Conservation (phyloP, 2,797 vertebrate genomes). For the Sphenodon punctatus region DNA sequence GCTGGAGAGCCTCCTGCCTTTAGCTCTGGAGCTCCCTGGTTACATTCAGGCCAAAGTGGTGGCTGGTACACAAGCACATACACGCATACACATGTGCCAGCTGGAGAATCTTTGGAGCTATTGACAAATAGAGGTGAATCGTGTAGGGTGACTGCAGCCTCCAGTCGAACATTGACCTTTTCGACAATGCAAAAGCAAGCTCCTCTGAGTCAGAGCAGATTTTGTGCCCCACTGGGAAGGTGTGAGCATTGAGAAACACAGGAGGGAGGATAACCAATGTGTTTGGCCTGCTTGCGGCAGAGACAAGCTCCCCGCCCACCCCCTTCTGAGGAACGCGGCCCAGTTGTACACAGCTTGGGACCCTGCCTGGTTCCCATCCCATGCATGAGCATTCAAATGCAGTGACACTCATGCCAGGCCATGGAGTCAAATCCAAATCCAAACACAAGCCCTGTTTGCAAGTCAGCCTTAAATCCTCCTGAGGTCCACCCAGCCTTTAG, state of each 20-base stretch:
- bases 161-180: not conserved
- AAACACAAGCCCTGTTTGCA: constrained; percentile 54
- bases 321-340: constrained; percentile 18
- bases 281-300: not conserved
- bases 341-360: constrained; percentile 11
- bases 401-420: constrained; percentile 42
- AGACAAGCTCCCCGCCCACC: not conserved
- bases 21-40: too few relatives aligned
- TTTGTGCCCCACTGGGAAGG: constrained; percentile 5
- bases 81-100: not conserved
- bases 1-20: too few relatives aligned
- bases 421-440: constrained; percentile 45
- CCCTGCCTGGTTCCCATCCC: not conserved
- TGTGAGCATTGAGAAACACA: constrained; percentile 2
- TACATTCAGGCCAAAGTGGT: too few relatives aligned
- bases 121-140: constrained; percentile 29
- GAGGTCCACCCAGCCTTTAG: constrained; percentile 51
- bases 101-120: not conserved
- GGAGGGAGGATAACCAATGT: constrained; percentile 21
- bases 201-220: not conserved
- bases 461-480: constrained; percentile 54
- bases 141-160: not conserved
- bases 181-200: constrained; percentile 3
- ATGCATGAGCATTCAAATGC: constrained; percentile 42
- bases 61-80: not conserved